phyloP scores from a whole-genome alignment of 2,888 invertebrate species.

The Gonocerus acuteangulatus region DNA sequence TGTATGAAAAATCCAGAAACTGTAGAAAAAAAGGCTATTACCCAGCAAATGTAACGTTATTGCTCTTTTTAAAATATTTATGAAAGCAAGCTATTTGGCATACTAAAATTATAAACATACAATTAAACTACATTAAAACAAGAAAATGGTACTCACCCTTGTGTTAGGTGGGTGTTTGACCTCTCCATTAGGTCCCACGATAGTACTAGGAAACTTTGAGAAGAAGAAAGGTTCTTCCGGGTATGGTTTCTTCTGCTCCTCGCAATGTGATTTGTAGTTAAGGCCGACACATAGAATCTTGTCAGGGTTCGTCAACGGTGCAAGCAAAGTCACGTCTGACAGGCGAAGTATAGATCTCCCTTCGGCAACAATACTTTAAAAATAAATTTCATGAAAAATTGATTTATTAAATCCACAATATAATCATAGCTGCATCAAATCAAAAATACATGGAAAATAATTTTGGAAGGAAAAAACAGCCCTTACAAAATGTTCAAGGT shows the following conservation, averaged over 20 bases:
- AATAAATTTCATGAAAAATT: background rate
- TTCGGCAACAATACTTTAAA: slow-evolving; percentile 48
- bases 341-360: slow-evolving; percentile 50
- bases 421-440: background rate
- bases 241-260: slow-evolving; percentile 69
- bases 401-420: background rate
- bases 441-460: no score
- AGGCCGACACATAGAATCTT: slow-evolving; percentile 79
- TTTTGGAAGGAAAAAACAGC: no score
- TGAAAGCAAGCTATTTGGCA: no score
- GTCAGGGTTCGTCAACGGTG: slow-evolving; percentile 72
- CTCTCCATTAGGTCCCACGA: slow-evolving; percentile 64
- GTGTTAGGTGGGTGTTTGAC: slow-evolving; percentile 56
- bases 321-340: slow-evolving; percentile 53
- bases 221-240: slow-evolving; percentile 74
- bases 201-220: slow-evolving; percentile 73
- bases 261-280: slow-evolving; percentile 79
- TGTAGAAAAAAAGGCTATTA: no score
- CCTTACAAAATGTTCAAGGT: no score
- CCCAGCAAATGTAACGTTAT: no score
- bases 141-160: slow-evolving; percentile 45
- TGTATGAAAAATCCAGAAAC: no score
- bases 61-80: no score
- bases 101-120: no score
- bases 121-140: background rate